Base-by-base conservation (phyloP, 2,888 invertebrate genomes). In the Apodemia hepburni region DNA sequence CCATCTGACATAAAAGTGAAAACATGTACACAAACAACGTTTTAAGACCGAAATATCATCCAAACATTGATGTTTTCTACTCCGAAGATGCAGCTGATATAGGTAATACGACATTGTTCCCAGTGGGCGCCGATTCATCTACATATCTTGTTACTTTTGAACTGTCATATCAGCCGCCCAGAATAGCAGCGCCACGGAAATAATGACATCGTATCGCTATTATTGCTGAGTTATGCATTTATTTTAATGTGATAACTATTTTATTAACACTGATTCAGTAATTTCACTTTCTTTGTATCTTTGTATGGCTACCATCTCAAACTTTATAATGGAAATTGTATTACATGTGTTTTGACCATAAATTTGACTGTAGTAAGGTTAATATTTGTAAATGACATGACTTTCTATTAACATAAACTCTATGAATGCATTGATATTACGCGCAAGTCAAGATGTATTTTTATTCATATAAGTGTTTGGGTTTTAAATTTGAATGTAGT, bases 81-180 rank as follows among this genome's bases (percentile, higher is more conserved):
- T 47, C 8, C 15, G 3, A 17, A 47, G 45, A 47, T 47, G 45
- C 7, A 47, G 45, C 45, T 17, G 45, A 47, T 47, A 47, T 65
- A 67, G 66, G 77, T 82, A 83, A 84, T 82, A 79, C 70, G 72
- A 80, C 82, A 83, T 83, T 80, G 81, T 85, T 80, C 80, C 63
- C 81, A 77, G 81, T 81, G 71, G 81, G 79, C 62, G 64, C 65
- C 74, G 73, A 76, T 81, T 78, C 80, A 72, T 78, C 78, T 75
- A 73, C 70, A 76, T 80, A 81, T 82, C 78, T 78, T 75, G 78
- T 81, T 86, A 80, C 82, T 76, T 77, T 80, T 78, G 74, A 72
- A 68, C 69, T 70, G 69, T 70, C 71, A 75, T 74, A 76, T 75
- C 72, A 65, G 62, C 71, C 71, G 68, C 64, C 65, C 58, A 61